Conservation (phyloP, 2,797 vertebrate genomes). For the Protosalanx chinensis region DNA sequence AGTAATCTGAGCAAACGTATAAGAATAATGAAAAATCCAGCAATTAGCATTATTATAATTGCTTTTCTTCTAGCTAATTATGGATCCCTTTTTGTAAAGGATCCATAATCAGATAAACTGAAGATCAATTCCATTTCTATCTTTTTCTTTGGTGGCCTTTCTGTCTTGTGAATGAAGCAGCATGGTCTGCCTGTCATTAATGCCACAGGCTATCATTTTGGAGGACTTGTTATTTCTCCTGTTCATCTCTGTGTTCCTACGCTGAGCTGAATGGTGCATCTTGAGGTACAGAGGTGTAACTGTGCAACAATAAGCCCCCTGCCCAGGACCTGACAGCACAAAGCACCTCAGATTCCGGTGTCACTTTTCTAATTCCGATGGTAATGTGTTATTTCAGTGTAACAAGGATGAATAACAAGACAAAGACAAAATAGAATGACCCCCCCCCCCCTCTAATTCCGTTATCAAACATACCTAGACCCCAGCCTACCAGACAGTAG, state of each 20-base stretch:
- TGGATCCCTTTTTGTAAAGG: too few species aligned
- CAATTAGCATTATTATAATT: background rate
- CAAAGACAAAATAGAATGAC: too few species aligned
- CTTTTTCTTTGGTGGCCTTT: slow-evolving; percentile 23
- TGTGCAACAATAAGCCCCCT: slow-evolving; percentile 13
- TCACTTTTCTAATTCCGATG: slow-evolving; percentile 14
- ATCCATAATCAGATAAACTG: background rate
- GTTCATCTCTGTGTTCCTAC: slow-evolving; percentile 15
- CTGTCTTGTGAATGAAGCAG: background rate
- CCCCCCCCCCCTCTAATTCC: background rate
- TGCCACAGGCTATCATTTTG: background rate
- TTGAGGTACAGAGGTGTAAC: slow-evolving; percentile 4
- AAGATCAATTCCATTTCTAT: background rate
- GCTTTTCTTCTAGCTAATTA: background rate
- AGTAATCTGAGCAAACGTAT: background rate
- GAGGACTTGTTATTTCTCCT: slow-evolving; percentile 1
- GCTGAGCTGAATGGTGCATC: slow-evolving; percentile 6
- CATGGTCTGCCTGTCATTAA: slow-evolving; percentile 12
- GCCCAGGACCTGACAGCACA: slow-evolving; percentile 7
- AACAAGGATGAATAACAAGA: slow-evolving; percentile 4
- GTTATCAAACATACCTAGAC: background rate
- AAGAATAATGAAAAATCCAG: background rate
- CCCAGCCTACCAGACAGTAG: background rate
- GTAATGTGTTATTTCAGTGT: slow-evolving; percentile 32
- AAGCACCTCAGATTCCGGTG: background rate